These are phyloP conservation scores for Gibbula magus DNA, from an alignment of 2,888 invertebrate genomes.

Conservation along the genomic window DNA sequence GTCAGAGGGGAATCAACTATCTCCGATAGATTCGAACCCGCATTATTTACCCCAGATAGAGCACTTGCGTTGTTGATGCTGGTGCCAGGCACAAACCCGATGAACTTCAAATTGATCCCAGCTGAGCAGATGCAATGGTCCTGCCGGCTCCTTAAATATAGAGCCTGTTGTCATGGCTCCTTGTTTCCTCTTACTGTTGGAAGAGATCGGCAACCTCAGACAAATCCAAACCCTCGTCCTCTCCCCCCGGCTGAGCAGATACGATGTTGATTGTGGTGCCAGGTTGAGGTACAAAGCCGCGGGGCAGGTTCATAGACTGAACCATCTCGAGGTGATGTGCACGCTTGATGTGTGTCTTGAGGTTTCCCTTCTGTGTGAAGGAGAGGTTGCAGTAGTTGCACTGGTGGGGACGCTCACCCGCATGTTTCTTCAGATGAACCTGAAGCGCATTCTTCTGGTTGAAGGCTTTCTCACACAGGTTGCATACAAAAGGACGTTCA, in stretches of 20 bases:
- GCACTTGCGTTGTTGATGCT: too few species aligned
- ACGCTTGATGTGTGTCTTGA: slow-evolving; percentile 74
- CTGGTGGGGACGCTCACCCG: slow-evolving; percentile 69
- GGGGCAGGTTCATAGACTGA: slow-evolving; percentile 62
- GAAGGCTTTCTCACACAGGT: slow-evolving; percentile 70
- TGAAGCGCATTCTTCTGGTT: slow-evolving; percentile 75
- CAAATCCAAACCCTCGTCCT: slow-evolving; percentile 32
- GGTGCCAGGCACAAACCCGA: too few species aligned
- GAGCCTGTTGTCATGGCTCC: too few species aligned
- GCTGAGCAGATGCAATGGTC: too few species aligned
- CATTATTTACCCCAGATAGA: too few species aligned
- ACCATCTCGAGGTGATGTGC: slow-evolving; percentile 72
- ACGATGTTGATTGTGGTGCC: background rate
- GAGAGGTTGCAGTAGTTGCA: slow-evolving; percentile 72
- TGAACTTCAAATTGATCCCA: too few species aligned
- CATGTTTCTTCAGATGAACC: slow-evolving; percentile 72
- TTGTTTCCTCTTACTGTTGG: background rate
- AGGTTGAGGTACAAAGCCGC: slow-evolving; percentile 30
- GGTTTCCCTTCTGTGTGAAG: slow-evolving; percentile 74
- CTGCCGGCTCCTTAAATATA: too few species aligned
- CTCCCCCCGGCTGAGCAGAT: slow-evolving; percentile 7
- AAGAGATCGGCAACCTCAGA: slow-evolving; percentile 32
- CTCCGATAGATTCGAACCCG: too few species aligned
- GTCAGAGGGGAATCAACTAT: too few species aligned
- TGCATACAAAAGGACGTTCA: slow-evolving; percentile 72